Base-by-base conservation (phyloP, 2,113 vertebrate species). In the Dromiciops gliroides region DNA sequence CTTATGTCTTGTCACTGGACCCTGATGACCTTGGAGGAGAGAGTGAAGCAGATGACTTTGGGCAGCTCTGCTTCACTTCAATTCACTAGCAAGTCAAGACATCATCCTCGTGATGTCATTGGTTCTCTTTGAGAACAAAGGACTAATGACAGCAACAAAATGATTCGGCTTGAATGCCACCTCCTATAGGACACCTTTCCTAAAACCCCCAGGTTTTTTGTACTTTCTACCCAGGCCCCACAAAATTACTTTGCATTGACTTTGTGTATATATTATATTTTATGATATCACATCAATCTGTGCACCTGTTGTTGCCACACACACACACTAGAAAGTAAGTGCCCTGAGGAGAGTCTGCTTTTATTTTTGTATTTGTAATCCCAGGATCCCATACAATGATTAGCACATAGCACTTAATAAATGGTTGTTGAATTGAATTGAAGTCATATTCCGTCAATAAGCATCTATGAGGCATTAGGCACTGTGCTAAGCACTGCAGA, bases 381-480 rank as follows among this genome's bases (percentile, higher is more conserved):
- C 6, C 37, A 83, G 2, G 2, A 83, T 44, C n/a, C 3, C 19
- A 44, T 2, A 83, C 6, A 0, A 1, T 8, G 2, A 7, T 7
- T 22, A 83, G n/a, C n/a, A 67, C n/a, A 23, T 22, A 83, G n/a
- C 67, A 44, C n/a, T 83, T 83, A 83, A 83, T 44, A 83, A 83
- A 83, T 60, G 3, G 52, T 53, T 25, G 52, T 14, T 37, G 56
- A 67, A 60, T 19, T 51, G 14, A 51, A 56, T 8, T 83, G 4
- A 83, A 83, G n/a, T 83, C 8, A 83, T 83, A 23, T 1, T 44
- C 67, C 44, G 19, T 83, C n/a, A 22, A n/a, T 44, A 83, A 83
- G 8, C 7, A 44, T 83, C 53, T 44, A 44, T 83, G 44, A 44
- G 44, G 7, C 67, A 83, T 83, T 8, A 83, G n/a, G n/a, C n/a